Conservation (phyloP, 2,113 vertebrate species). For the Thunnus thynnus region DNA sequence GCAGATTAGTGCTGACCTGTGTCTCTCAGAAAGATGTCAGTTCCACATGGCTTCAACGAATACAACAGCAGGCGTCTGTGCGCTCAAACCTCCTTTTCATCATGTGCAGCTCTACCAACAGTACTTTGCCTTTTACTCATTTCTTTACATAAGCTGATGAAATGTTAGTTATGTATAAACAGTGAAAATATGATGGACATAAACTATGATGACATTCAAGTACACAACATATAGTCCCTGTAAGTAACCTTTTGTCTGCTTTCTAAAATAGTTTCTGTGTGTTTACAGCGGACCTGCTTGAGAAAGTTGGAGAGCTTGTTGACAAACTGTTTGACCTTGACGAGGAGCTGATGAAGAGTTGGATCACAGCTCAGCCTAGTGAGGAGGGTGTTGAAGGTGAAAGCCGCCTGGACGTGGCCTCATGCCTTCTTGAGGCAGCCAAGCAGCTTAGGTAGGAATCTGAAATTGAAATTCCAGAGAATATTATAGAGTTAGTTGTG, state of each 20-base stretch:
- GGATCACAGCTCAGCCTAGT: constrained; percentile 83
- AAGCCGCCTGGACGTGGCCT: constrained; percentile 82
- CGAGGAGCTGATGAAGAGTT: constrained; percentile 94
- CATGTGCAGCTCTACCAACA: constrained; percentile 96
- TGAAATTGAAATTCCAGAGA: constrained; percentile 3
- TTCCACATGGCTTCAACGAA: constrained; percentile 91
- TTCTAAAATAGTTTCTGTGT: constrained; percentile 23
- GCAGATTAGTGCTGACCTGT: constrained; percentile 94
- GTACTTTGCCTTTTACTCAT: constrained; percentile 77
- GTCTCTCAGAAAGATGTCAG: constrained; percentile 92
- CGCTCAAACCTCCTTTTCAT: constrained; percentile 92
- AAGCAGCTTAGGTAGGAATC: constrained; percentile 91
- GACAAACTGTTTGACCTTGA: constrained; percentile 97
- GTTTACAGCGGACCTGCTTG: constrained; percentile 90
- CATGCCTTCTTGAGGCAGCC: constrained; percentile 92
- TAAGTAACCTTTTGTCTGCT: not conserved
- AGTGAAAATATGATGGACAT: not conserved
- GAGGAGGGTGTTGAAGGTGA: constrained; percentile 58
- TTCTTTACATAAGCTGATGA: not conserved
- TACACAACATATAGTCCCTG: not conserved
- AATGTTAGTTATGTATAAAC: not conserved
- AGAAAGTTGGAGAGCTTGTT: constrained; percentile 95
- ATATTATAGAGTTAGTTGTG: not conserved
- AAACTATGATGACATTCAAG: no score
- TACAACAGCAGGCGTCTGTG: constrained; percentile 86